Percentiles rank a stretch among this genome's conserved stretches.
Conservation (phyloP, 2,888 invertebrate species). For the Apantesis nais region DNA sequence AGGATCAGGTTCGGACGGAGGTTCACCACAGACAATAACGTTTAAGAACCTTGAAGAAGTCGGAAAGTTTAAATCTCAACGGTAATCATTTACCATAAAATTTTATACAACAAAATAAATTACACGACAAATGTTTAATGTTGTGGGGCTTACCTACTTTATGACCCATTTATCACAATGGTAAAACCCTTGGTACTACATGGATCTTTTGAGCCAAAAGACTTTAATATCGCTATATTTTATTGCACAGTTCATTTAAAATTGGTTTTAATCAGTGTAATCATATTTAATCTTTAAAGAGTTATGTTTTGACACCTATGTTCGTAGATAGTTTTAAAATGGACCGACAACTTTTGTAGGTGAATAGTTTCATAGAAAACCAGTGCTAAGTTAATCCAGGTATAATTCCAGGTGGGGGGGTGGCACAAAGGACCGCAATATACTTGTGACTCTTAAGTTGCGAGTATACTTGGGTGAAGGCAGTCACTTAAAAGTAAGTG, state of each 20-base stretch:
- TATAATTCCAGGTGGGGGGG: no score
- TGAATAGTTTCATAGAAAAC: no score
- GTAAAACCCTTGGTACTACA: neutral
- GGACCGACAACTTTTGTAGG: no score
- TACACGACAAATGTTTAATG: neutral
- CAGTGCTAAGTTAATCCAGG: no score
- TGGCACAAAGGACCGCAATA: no score
- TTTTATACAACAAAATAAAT: neutral
- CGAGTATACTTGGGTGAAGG: no score
- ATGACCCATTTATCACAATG: neutral
- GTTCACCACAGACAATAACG: neutral
- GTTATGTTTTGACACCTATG: no score
- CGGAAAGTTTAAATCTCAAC: neutral
- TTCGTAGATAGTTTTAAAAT: no score
- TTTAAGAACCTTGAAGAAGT: neutral
- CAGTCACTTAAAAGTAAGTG: no score
- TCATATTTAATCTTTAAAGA: neutral
- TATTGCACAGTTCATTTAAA: neutral
- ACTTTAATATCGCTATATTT: neutral
- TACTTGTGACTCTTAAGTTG: no score
- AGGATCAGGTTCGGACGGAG: neutral
- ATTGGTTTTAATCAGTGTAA: neutral
- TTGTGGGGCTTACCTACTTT: neutral
- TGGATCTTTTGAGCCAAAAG: neutral
- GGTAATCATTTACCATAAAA: constrained; percentile 3